A percentile compares a stretch with the other conserved stretches of the same genome.
Evolutionary conservation across 2,888 invertebrate species (phyloP).

Genomic region (Mythimna ferrago): DNA sequence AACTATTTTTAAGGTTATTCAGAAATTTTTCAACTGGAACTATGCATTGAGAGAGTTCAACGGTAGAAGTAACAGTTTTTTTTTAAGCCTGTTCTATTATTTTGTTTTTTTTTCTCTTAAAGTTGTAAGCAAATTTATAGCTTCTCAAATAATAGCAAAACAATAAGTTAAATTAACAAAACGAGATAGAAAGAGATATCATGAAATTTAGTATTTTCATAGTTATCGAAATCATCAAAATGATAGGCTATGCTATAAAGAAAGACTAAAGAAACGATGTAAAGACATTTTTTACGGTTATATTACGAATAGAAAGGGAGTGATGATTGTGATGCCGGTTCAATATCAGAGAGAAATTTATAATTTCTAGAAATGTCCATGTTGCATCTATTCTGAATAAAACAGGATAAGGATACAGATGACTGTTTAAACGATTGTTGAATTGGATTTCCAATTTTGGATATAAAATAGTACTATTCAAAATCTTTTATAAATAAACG

Average conservation of each 20-base stretch:
- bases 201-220: no score
- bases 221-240: no score
- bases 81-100: not conserved
- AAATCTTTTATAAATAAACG: not conserved
- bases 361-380: not conserved
- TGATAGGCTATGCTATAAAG: no score
- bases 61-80: not conserved
- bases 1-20: conserved; percentile 21
- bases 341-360: no score
- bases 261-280: no score
- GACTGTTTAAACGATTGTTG: not conserved
- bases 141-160: no score
- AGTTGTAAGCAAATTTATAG: not conserved
- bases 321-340: no score
- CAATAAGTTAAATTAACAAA: no score
- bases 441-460: not conserved
- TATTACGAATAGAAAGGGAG: no score
- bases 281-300: no score
- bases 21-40: conserved; percentile 22
- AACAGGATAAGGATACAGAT: not conserved
- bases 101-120: not conserved
- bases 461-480: not conserved
- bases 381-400: not conserved
- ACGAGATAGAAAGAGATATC: no score
- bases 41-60: not conserved